Base-by-base conservation (phyloP, 2,113 vertebrate genomes). In the Brienomyrus longianalis region DNA sequence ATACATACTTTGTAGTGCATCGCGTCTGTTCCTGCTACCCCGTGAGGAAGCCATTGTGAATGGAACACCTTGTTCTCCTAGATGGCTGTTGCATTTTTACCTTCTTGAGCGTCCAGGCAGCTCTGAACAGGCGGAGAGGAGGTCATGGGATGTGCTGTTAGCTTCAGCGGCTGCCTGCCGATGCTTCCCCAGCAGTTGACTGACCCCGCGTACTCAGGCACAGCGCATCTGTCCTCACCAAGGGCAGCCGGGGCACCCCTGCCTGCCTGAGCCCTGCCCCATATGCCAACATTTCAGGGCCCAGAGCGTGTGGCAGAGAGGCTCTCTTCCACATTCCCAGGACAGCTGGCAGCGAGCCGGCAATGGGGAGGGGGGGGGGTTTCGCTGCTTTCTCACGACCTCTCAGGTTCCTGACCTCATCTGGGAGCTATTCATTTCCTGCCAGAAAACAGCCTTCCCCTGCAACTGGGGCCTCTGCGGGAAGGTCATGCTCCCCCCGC, bases 401-500 rank as follows among this genome's bases (percentile, higher is more conserved):
- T 98, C 97, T 98, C 97, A 97, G 97, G 97, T 97, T 98, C 97
- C 97, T 97, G 97, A 96, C 96, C 97, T 98, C 98, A 98, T 97
- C 97, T 97, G 97, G 97, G 98, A 98, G 97, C 97, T 97, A 97
- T 97, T 99, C 97, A 98, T 98, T 98, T 98, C 97, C 98, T 99
- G 98, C 97, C 98, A 98, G 97, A 97, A 97, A 97, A 97, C 97
- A 97, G 97, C 97, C 97, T 96, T 96, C 96, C 96, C 96, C 97
- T 95, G 94, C 95, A 96, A 96, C 95, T 95, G 94, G 31, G 31
- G 31, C n/a, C n/a, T 95, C 94, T 96, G 95, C 96, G 94, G 95
- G 96, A 97, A 97, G 96, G 95, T 96, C 96, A 96, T 27, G 77
- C 77, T 56, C 27, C 35, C 54, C 23, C 17, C 1, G 3, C 35